Evolutionary conservation across 2,113 vertebrate genomes (phyloP).

Genomic region (Otis tarda): DNA sequence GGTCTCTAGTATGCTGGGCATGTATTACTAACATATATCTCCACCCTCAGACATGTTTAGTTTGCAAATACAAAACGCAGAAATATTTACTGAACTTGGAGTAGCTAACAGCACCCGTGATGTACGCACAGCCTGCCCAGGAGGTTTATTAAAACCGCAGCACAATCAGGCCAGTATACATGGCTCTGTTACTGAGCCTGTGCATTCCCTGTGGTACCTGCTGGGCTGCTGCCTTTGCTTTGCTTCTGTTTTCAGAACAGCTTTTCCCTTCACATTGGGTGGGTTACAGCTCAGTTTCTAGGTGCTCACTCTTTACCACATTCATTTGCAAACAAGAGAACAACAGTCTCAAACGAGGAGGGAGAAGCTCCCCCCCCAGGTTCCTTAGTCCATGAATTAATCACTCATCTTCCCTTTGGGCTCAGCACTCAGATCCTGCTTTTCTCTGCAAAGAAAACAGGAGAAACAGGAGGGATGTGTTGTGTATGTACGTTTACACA

Average conservation of each 20-base stretch:
- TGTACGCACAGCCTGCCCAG: background rate
- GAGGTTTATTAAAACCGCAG: background rate
- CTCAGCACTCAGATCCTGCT: background rate
- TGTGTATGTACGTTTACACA: rapidly evolving
- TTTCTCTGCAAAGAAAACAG: too few relatives aligned
- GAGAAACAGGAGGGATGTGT: too few relatives aligned
- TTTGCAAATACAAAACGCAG: background rate
- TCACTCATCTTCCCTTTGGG: background rate
- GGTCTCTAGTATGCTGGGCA: background rate
- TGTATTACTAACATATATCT: background rate
- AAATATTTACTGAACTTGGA: background rate
- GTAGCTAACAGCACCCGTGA: background rate
- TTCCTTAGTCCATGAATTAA: background rate
- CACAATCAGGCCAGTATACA: background rate
- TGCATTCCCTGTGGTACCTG: rapidly evolving
- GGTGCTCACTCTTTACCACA: background rate
- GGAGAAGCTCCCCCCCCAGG: background rate
- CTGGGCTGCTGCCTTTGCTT: background rate
- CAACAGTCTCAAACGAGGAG: rapidly evolving
- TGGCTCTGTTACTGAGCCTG: rapidly evolving
- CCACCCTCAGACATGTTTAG: background rate
- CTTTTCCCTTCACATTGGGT: background rate
- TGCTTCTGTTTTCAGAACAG: background rate
- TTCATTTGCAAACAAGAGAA: background rate
- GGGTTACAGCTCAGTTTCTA: background rate